Conservation (phyloP, 2,113 vertebrate genomes). For the Machaerirhynchus nigripectus region DNA sequence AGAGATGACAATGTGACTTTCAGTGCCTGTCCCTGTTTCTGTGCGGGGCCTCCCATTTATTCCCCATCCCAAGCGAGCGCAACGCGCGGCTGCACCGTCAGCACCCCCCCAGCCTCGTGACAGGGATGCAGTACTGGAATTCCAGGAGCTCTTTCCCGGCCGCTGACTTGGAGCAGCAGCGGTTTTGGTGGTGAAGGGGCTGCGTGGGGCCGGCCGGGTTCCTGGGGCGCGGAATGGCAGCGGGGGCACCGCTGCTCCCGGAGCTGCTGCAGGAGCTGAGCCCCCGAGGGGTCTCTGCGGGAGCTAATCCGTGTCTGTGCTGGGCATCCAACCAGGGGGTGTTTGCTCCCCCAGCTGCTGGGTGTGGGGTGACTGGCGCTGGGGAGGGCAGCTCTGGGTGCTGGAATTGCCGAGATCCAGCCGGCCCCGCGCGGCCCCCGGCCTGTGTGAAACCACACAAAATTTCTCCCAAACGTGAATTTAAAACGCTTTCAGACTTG, state of each 20-base stretch:
- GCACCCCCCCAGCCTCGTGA: neutral
- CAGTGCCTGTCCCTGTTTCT: neutral
- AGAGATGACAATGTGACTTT: neutral
- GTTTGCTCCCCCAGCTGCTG: neutral
- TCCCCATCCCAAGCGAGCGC: slow-evolving; percentile 18
- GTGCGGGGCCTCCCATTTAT: neutral
- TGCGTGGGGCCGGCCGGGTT: rapidly evolving
- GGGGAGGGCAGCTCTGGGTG: slow-evolving; percentile 49
- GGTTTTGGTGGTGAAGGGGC: neutral
- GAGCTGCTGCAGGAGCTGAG: slow-evolving; percentile 26
- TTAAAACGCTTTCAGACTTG: neutral
- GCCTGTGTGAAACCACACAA: neutral
- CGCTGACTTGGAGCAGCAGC: neutral
- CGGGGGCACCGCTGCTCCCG: neutral
- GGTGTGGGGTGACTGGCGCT: neutral
- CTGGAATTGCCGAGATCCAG: slow-evolving; percentile 33
- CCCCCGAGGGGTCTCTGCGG: neutral
- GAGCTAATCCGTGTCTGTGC: neutral
- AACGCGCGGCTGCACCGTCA: neutral
- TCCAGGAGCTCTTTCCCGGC: slow-evolving; percentile 38
- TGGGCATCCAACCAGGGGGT: neutral
- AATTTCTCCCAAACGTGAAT: neutral
- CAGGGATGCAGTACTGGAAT: slow-evolving; percentile 17
- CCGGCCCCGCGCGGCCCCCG: neutral
- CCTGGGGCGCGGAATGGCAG: neutral